Evolutionary conservation across 2,113 vertebrate genomes (phyloP).

Genomic region (Xenotilapia caudafasciata): DNA sequence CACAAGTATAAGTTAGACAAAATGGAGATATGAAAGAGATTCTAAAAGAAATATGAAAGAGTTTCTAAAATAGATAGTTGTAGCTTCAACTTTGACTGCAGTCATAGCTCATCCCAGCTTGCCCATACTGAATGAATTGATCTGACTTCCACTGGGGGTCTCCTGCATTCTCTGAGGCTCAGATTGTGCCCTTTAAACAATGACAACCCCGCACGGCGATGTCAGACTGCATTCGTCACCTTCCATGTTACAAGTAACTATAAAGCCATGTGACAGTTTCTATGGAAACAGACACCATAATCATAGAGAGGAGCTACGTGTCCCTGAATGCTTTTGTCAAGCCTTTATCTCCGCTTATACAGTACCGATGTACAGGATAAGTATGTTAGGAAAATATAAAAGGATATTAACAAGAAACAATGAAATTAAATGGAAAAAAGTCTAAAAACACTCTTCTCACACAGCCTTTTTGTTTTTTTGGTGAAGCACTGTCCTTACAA

Average conservation of each 20-base stretch:
- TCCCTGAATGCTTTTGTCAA: neutral
- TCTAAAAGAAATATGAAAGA: neutral
- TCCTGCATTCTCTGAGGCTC: conserved; percentile 1
- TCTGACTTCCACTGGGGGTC: neutral
- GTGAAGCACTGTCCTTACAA: neutral
- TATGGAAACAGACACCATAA: neutral
- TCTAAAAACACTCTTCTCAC: neutral
- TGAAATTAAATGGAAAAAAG: neutral
- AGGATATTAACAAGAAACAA: neutral
- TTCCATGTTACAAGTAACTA: conserved; percentile 2
- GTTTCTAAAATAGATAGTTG: neutral
- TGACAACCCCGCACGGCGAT: neutral
- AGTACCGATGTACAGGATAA: neutral
- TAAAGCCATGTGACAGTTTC: conserved; percentile 19
- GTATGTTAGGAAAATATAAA: neutral
- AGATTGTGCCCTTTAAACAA: conserved; percentile 19
- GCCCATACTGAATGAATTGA: neutral
- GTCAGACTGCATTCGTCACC: conserved; percentile 32
- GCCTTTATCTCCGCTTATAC: neutral
- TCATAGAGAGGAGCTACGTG: neutral
- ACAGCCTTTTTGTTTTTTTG: neutral
- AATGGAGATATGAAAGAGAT: neutral
- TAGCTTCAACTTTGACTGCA: neutral
- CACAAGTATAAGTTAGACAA: neutral
- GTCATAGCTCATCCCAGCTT: neutral